Evolutionary conservation across 2,113 vertebrate species (phyloP).

Genomic region (Sinocyclocheilus maitianheensis): DNA sequence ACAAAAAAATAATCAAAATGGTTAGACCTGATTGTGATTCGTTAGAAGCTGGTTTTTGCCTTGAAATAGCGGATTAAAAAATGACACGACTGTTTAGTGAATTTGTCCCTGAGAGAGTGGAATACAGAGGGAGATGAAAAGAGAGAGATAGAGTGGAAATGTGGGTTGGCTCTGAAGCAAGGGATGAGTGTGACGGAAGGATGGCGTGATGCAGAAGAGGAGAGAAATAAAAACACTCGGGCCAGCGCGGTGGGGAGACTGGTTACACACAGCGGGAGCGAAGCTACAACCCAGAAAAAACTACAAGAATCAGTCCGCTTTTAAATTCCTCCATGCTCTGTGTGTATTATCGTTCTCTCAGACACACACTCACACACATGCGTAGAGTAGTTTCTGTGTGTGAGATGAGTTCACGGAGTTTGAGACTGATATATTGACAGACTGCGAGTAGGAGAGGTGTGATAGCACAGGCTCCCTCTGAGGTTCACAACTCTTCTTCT

Average conservation of each 20-base stretch:
- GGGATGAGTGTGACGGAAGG: conserved; percentile 34
- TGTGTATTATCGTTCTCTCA: background rate
- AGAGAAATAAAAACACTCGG: conserved; percentile 34
- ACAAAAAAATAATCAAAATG: background rate
- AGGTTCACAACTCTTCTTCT: conserved; percentile 54
- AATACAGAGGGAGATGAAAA: conserved; percentile 23
- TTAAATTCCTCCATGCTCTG: conserved; percentile 43
- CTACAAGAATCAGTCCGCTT: conserved; percentile 27
- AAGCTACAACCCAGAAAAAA: conserved; percentile 31
- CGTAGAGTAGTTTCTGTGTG: conserved; percentile 16
- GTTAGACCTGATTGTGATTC: background rate
- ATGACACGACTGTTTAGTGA: background rate
- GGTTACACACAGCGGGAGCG: conserved; percentile 40
- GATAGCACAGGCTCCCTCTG: conserved; percentile 49
- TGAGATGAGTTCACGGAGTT: conserved; percentile 37
- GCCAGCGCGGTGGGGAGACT: conserved; percentile 43
- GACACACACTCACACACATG: conserved; percentile 29
- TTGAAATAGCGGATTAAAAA: conserved; percentile 5
- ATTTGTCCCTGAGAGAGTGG: background rate
- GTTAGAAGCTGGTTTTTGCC: background rate
- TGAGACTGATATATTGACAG: conserved; percentile 56
- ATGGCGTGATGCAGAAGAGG: conserved; percentile 15
- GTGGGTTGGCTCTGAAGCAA: conserved; percentile 34
- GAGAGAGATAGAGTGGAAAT: conserved; percentile 21
- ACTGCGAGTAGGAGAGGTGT: conserved; percentile 57